Conservation (phyloP, 2,113 vertebrate genomes). For the Cettia cetti region DNA sequence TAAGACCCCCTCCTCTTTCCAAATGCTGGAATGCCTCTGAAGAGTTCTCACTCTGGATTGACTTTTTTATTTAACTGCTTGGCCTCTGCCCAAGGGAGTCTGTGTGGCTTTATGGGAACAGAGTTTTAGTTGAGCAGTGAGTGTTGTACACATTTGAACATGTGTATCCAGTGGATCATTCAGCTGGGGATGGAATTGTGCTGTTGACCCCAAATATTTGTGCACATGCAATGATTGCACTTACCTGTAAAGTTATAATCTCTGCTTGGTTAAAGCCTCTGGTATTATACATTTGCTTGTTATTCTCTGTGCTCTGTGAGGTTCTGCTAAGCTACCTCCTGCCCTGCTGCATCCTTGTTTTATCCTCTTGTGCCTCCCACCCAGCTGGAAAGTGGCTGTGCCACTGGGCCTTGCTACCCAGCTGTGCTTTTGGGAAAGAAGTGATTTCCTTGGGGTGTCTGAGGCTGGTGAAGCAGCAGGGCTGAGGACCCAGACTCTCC, state of each 20-base stretch:
- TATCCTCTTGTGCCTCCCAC: neutral
- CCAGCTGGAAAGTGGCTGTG: neutral
- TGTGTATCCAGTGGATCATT: neutral
- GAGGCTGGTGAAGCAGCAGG: neutral
- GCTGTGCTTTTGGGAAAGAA: neutral
- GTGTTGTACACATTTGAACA: neutral
- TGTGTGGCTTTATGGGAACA: slow-evolving; percentile 54
- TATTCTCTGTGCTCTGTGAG: neutral
- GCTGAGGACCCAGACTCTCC: neutral
- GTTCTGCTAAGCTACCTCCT: neutral
- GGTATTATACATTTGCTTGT: neutral
- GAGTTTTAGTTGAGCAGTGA: neutral
- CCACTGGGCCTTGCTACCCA: neutral
- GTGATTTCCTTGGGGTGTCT: neutral
- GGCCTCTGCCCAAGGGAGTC: slow-evolving; percentile 40
- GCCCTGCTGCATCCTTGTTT: neutral
- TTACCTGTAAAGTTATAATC: slow-evolving; percentile 3
- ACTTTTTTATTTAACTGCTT: slow-evolving; percentile 36
- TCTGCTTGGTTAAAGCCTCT: neutral
- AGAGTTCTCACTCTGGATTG: slow-evolving; percentile 16
- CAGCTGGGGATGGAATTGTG: neutral
- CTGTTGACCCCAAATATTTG: neutral
- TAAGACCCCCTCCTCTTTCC: slow-evolving; percentile 24
- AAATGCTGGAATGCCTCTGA: slow-evolving; percentile 42
- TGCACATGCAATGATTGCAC: neutral